Evolutionary conservation across 1,140 invertebrate genomes (phyloP).

Genomic region (Hyles euphorbiae): DNA sequence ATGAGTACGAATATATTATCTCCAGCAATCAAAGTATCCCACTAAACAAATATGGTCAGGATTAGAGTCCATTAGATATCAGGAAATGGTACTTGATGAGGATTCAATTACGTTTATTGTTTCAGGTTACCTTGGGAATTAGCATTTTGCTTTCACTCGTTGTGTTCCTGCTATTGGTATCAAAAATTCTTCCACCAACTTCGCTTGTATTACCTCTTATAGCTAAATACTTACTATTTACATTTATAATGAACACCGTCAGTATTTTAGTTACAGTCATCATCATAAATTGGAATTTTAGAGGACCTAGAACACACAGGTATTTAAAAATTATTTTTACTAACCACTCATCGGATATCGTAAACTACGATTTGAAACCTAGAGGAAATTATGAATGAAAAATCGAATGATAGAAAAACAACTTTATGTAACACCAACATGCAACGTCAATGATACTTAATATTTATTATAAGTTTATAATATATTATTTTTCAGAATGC

Average conservation of each 20-base stretch:
- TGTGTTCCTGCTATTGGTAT: constrained; percentile 98
- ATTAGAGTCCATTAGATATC: too few relatives aligned
- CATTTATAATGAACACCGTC: constrained; percentile 99
- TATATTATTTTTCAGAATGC: constrained; percentile 84
- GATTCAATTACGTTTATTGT: constrained; percentile 9
- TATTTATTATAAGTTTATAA: constrained; percentile 6
- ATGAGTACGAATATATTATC: too few relatives aligned
- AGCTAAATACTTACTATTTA: constrained; percentile 98
- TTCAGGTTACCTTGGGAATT: constrained; percentile 94
- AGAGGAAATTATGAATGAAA: too few relatives aligned
- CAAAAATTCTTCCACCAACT: constrained; percentile 98
- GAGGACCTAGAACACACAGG: constrained; percentile 91
- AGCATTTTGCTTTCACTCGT: constrained; percentile 99
- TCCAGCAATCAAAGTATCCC: too few relatives aligned
- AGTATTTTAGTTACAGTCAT: constrained; percentile 99
- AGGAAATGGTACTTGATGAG: too few relatives aligned
- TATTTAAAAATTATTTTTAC: constrained; percentile 32
- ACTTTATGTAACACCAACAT: too few relatives aligned
- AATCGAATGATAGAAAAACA: too few relatives aligned
- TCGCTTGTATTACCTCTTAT: constrained; percentile 97
- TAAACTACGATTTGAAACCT: too few relatives aligned
- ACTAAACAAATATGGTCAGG: too few relatives aligned
- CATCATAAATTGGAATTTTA: constrained; percentile 99
- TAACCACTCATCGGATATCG: too few relatives aligned
- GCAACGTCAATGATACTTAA: background rate